Conservation (phyloP, 2,888 invertebrate genomes). For the Plebejus argus region DNA sequence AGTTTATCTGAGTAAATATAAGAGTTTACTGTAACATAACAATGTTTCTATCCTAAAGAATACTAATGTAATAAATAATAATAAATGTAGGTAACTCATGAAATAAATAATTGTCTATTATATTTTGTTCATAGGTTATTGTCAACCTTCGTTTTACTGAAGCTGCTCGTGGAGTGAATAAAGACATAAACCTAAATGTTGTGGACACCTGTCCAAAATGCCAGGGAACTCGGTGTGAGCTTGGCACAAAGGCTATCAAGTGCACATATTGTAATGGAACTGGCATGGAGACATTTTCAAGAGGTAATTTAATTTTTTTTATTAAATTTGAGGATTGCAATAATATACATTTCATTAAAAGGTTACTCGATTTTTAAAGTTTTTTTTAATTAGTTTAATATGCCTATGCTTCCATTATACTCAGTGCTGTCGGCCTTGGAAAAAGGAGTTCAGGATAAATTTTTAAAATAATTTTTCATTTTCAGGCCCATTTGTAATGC, state of each 20-base stretch:
- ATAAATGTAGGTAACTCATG: not conserved
- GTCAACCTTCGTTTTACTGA: conserved; percentile 95
- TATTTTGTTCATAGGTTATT: conserved; percentile 80
- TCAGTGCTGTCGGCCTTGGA: too few relatives aligned
- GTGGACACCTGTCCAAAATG: conserved; percentile 96
- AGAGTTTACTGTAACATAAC: too few relatives aligned
- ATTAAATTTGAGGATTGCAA: too few relatives aligned
- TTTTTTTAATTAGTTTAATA: too few relatives aligned
- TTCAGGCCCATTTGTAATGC: conserved; percentile 96
- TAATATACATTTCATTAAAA: too few relatives aligned
- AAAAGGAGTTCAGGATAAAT: not conserved
- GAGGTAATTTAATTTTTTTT: conserved; percentile 63
- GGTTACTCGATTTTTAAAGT: too few relatives aligned
- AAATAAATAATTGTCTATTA: not conserved
- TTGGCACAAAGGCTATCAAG: conserved; percentile 93
- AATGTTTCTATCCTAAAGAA: too few relatives aligned
- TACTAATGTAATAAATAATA: not conserved
- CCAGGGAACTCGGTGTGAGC: conserved; percentile 90
- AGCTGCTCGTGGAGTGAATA: conserved; percentile 97
- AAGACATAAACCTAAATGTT: conserved; percentile 94
- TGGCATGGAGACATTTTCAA: conserved; percentile 95
- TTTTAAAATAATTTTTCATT: conserved; percentile 37
- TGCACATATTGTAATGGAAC: conserved; percentile 98
- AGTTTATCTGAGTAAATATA: too few relatives aligned
- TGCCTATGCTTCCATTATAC: too few relatives aligned